These are phyloP conservation scores for Poeciliopsis presidionis DNA, from an alignment of 2,797 vertebrate species.

Conservation along the genomic window DNA sequence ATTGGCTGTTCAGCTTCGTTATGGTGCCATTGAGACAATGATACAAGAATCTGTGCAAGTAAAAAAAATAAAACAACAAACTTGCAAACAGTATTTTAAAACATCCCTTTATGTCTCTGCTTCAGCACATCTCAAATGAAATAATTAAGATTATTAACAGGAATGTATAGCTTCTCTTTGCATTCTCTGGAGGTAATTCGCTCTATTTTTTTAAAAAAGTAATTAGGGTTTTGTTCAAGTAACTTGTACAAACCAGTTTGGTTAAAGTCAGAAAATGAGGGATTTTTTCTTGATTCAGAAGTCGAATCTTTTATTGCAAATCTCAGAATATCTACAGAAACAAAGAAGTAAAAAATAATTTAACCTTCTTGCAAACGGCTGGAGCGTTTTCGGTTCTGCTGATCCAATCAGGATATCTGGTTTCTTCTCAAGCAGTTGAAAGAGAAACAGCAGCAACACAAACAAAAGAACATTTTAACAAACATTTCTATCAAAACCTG, in stretches of 20 bases:
- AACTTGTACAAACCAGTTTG: background rate
- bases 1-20: too few relatives aligned
- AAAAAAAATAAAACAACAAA: too few relatives aligned
- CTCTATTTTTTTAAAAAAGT: too few relatives aligned
- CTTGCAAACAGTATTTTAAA: too few relatives aligned
- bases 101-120: too few relatives aligned
- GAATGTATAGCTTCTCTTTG: too few relatives aligned
- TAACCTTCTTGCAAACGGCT: too few relatives aligned
- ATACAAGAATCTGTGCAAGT: too few relatives aligned
- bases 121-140: too few relatives aligned
- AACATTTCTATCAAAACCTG: background rate
- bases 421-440: background rate
- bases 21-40: too few relatives aligned
- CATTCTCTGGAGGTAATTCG: too few relatives aligned
- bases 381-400: background rate
- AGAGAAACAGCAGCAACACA: background rate
- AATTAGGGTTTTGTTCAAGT: background rate
- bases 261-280: background rate
- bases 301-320: background rate
- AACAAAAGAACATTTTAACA: background rate
- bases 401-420: background rate
- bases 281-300: background rate
- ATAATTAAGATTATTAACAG: too few relatives aligned
- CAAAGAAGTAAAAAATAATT: background rate
- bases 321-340: background rate